Percentiles rank a stretch among this genome's conserved stretches.
Conservation (phyloP, 2,797 vertebrate genomes). For the Arrhamphus sclerolepis region DNA sequence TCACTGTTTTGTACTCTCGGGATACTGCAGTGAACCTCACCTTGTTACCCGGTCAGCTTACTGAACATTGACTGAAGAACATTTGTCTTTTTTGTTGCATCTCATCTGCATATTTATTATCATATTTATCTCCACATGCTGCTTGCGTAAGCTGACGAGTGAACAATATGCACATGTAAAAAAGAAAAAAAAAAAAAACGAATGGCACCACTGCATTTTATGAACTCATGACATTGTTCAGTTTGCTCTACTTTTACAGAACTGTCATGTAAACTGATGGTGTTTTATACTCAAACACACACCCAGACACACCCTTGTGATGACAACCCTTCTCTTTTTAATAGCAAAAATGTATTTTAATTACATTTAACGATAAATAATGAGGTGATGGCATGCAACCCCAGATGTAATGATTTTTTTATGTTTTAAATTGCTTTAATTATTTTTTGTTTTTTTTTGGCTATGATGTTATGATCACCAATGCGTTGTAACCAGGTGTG, state of each 20-base stretch:
- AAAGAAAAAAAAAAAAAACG: conserved; percentile 66
- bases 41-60: conserved; percentile 60
- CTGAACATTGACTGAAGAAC: conserved; percentile 65
- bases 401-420: conserved; percentile 83
- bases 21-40: conserved; percentile 54
- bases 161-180: conserved; percentile 85
- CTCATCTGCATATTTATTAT: conserved; percentile 74
- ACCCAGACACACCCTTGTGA: conserved; percentile 74
- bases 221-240: conserved; percentile 64
- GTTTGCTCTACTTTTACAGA: conserved; percentile 70
- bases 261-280: conserved; percentile 73
- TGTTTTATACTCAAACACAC: conserved; percentile 66
- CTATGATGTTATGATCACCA: conserved; percentile 82
- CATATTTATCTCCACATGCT: conserved; percentile 82
- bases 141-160: conserved; percentile 81
- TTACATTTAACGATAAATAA: conserved; percentile 83
- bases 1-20: conserved; percentile 71
- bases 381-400: conserved; percentile 86
- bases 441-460: conserved; percentile 55
- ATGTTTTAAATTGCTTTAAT: conserved; percentile 56
- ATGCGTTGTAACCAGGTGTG: conserved; percentile 84
- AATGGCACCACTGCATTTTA: conserved; percentile 69
- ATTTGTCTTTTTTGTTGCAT: conserved; percentile 61
- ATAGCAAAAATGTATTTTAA: conserved; percentile 84
- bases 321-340: conserved; percentile 83